These are phyloP conservation scores for Endomychus coccineus DNA, from an alignment of 2,888 invertebrate genomes.

Conservation along the genomic window DNA sequence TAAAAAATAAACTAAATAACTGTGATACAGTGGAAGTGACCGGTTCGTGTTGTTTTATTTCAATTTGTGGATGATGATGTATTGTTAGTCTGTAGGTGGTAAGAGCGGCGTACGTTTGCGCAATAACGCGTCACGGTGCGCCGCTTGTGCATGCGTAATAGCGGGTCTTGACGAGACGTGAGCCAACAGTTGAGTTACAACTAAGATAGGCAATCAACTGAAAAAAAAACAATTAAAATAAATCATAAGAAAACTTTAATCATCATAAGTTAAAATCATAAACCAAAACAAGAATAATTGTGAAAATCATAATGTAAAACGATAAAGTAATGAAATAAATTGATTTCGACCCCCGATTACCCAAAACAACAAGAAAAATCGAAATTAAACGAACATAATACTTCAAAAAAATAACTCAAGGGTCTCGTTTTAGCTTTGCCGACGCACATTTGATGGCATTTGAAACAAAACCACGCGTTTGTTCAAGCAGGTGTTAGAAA, in stretches of 20 bases:
- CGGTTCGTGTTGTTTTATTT: too few relatives aligned
- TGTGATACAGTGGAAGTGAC: too few relatives aligned
- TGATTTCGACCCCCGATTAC: too few relatives aligned
- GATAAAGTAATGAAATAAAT: conserved; percentile 13
- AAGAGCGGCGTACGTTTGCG: conserved; percentile 20
- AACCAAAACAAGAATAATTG: conserved; percentile 11
- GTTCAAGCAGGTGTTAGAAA: conserved; percentile 35
- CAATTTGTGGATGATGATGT: too few relatives aligned
- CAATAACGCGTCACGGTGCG: conserved; percentile 14
- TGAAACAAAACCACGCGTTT: conserved; percentile 40
- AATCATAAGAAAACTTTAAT: conserved; percentile 37
- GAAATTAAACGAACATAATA: conserved; percentile 14
- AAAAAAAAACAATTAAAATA: conserved; percentile 34
- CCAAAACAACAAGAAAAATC: conserved; percentile 11
- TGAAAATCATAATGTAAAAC: conserved; percentile 9
- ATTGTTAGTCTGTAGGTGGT: conserved; percentile 39
- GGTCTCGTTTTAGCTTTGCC: conserved; percentile 41
- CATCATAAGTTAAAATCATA: conserved; percentile 12
- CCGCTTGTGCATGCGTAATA: conserved; percentile 25
- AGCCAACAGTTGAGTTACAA: conserved; percentile 4
- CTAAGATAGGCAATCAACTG: conserved; percentile 29
- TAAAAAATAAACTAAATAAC: too few relatives aligned
- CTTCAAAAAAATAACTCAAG: conserved; percentile 26
- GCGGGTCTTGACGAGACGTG: conserved; percentile 8
- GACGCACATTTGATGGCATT: conserved; percentile 36